Evolutionary conservation across 1,140 invertebrate genomes (phyloP).

Genomic region (Bombus waltoni): DNA sequence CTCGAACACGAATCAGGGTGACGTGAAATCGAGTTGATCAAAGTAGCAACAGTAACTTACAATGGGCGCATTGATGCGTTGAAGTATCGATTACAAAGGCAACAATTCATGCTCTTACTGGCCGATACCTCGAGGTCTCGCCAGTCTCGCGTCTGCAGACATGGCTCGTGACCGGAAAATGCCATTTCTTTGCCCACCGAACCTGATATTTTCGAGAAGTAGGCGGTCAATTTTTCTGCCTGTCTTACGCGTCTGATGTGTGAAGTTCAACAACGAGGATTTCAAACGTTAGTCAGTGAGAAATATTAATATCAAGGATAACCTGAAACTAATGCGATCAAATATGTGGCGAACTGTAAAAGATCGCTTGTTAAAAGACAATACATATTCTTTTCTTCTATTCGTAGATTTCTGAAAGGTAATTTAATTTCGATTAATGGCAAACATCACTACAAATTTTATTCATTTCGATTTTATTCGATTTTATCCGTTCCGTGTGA

Average conservation of each 20-base stretch:
- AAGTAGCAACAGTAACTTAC: constrained; percentile 56
- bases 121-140: constrained; percentile 34
- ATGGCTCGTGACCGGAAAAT: not conserved
- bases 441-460: too few species aligned
- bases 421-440: not conserved
- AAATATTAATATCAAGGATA: not conserved
- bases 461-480: too few species aligned
- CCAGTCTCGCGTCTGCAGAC: constrained; percentile 8
- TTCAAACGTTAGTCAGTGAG: not conserved
- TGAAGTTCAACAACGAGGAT: not conserved
- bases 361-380: not conserved
- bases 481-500: too few species aligned
- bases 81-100: constrained; percentile 75
- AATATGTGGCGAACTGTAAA: not conserved
- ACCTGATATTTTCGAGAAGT: not conserved
- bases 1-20: not conserved
- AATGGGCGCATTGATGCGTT: constrained; percentile 72
- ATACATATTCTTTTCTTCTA: not conserved
- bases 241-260: not conserved
- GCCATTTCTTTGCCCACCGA: not conserved
- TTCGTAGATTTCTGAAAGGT: not conserved
- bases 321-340: not conserved
- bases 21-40: constrained; percentile 26
- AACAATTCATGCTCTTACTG: constrained; percentile 62
- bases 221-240: not conserved